Percentiles rank a stretch among this genome's conserved stretches.
These are phyloP conservation scores for Noctua janthe DNA, from an alignment of 2,888 invertebrate genomes.

Conservation along the genomic window DNA sequence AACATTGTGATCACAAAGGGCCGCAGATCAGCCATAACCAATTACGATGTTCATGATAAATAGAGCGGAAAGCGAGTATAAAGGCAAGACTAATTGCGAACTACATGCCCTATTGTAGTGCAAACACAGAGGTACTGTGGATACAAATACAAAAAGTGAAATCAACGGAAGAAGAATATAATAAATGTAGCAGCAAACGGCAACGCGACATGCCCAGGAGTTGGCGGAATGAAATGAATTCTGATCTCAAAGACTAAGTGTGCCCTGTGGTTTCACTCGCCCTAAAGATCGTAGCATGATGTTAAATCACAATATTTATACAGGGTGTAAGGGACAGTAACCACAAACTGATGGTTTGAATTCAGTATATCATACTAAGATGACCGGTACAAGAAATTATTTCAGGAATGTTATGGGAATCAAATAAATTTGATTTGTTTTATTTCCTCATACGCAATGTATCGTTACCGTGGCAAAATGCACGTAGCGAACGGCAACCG, in stretches of 20 bases:
- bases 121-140: slow-evolving; percentile 31
- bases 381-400: too few relatives aligned
- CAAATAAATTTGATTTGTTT: too few relatives aligned
- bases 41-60: slow-evolving; percentile 64
- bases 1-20: slow-evolving; percentile 59
- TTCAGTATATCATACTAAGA: too few relatives aligned
- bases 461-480: too few relatives aligned
- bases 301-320: too few relatives aligned
- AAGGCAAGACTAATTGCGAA: slow-evolving; percentile 65
- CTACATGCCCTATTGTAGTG: slow-evolving; percentile 41
- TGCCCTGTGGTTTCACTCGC: not conserved
- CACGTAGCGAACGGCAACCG: too few relatives aligned
- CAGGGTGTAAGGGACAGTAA: too few relatives aligned
- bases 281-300: too few relatives aligned
- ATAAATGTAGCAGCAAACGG: too few relatives aligned
- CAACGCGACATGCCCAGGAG: not conserved
- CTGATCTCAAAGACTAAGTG: not conserved
- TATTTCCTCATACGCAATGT: too few relatives aligned
- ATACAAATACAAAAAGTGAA: slow-evolving; percentile 16
- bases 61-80: slow-evolving; percentile 72
- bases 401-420: too few relatives aligned
- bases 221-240: not conserved
- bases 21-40: slow-evolving; percentile 68
- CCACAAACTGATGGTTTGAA: too few relatives aligned
- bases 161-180: not conserved